phyloP scores from a whole-genome alignment of 2,888 invertebrate genomes.

The Psylliodes chrysocephalus region DNA sequence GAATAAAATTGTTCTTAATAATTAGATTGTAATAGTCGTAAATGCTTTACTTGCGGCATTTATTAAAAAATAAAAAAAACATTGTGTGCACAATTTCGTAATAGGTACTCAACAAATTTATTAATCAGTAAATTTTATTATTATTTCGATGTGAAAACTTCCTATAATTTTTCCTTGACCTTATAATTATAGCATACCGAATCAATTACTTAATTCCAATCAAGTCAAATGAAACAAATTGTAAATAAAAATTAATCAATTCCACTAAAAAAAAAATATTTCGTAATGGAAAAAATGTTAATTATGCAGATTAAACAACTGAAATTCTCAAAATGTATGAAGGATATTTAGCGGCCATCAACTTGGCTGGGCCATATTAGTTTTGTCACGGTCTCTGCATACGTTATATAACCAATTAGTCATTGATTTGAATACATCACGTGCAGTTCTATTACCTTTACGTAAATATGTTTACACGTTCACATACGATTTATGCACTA shows the following conservation, averaged over 20 bases:
- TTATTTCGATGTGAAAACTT: too few relatives aligned
- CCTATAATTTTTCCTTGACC: neutral
- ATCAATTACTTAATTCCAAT: too few relatives aligned
- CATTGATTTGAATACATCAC: conserved; percentile 4
- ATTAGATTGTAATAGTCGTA: too few relatives aligned
- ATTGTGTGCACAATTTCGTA: too few relatives aligned
- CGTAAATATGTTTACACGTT: too few relatives aligned
- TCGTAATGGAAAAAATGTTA: neutral
- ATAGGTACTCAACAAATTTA: too few relatives aligned
- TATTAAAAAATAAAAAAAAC: too few relatives aligned
- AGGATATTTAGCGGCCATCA: neutral
- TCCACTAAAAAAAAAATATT: neutral
- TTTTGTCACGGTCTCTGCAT: conserved; percentile 2
- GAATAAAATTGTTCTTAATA: too few relatives aligned
- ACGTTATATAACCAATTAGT: conserved; percentile 15
- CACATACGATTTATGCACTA: too few relatives aligned
- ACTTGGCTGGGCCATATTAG: neutral
- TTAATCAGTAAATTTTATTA: too few relatives aligned
- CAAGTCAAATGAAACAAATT: neutral
- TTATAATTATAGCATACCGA: neutral
- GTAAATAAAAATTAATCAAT: neutral
- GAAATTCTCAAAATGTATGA: neutral
- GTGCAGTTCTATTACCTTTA: neutral
- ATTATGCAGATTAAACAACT: neutral
- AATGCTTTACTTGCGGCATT: too few relatives aligned